Evolutionary conservation across 1,140 invertebrate genomes (phyloP).

Genomic region (Ephestia elutella): DNA sequence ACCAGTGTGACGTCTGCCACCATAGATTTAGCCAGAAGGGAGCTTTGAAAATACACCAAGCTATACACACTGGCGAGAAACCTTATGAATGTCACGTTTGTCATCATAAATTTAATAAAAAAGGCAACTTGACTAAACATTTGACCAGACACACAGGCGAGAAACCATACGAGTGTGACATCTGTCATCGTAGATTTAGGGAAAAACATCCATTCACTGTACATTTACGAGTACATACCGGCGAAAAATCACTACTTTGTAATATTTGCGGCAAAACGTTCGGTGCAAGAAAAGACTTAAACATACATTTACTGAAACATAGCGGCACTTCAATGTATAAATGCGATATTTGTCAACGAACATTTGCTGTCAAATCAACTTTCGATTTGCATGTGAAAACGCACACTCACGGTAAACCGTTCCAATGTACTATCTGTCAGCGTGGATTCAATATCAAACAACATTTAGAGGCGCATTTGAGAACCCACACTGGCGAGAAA

Average conservation of each 20-base stretch:
- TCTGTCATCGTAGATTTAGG: constrained; percentile 5
- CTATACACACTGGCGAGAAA: constrained; percentile 20
- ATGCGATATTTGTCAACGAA: constrained; percentile 74
- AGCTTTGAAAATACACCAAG: constrained; percentile 53
- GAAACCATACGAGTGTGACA: constrained; percentile 5
- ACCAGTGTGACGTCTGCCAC: constrained; percentile 76
- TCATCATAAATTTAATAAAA: neutral
- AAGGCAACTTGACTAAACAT: constrained; percentile 4
- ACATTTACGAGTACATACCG: constrained; percentile 3
- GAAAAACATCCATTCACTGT: neutral
- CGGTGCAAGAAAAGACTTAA: neutral
- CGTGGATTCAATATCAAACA: neutral
- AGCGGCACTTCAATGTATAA: constrained; percentile 71
- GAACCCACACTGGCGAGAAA: constrained; percentile 8
- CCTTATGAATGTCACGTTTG: constrained; percentile 9
- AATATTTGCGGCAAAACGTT: constrained; percentile 1
- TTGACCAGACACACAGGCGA: neutral
- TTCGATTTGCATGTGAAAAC: constrained; percentile 45
- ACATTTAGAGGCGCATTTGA: neutral
- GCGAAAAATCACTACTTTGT: neutral
- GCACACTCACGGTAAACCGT: constrained; percentile 19
- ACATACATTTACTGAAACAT: neutral
- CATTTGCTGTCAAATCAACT: constrained; percentile 64
- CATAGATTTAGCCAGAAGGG: constrained; percentile 62
- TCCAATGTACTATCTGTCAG: constrained; percentile 7